Percentiles rank a stretch among this genome's conserved stretches.
phyloP scores from a whole-genome alignment of 2,113 vertebrate species.

The Oreochromis tanganicae region DNA sequence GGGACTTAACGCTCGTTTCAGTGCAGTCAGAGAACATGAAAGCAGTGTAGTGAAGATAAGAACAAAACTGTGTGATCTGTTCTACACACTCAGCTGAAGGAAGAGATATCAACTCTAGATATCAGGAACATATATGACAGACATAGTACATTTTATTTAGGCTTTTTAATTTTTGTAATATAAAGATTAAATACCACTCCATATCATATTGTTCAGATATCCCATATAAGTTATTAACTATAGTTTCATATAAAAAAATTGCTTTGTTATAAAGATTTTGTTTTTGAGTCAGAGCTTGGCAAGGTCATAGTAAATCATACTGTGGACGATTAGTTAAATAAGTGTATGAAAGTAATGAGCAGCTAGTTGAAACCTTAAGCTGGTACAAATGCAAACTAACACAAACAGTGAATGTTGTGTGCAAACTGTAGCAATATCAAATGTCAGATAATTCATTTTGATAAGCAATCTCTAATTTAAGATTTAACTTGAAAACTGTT shows the following conservation, averaged over 20 bases:
- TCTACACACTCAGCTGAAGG: conserved; percentile 12
- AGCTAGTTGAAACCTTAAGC: background rate
- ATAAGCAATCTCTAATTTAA: background rate
- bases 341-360: background rate
- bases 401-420: background rate
- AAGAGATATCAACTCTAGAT: conserved; percentile 9
- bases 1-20: conserved; percentile 34
- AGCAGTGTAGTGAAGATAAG: conserved; percentile 33
- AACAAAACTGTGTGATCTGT: conserved; percentile 21
- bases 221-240: background rate
- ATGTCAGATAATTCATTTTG: background rate
- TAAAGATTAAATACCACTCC: background rate
- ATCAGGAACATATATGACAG: background rate
- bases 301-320: background rate
- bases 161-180: background rate
- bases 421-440: background rate
- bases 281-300: background rate
- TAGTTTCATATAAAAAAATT: background rate
- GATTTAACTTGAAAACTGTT: background rate
- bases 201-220: background rate
- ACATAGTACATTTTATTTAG: background rate
- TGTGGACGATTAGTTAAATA: background rate
- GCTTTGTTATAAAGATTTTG: background rate
- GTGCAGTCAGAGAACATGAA: conserved; percentile 44
- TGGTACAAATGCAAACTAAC: background rate